Evolutionary conservation across 2,113 vertebrate genomes (phyloP).

Genomic region (Nettapus auritus): DNA sequence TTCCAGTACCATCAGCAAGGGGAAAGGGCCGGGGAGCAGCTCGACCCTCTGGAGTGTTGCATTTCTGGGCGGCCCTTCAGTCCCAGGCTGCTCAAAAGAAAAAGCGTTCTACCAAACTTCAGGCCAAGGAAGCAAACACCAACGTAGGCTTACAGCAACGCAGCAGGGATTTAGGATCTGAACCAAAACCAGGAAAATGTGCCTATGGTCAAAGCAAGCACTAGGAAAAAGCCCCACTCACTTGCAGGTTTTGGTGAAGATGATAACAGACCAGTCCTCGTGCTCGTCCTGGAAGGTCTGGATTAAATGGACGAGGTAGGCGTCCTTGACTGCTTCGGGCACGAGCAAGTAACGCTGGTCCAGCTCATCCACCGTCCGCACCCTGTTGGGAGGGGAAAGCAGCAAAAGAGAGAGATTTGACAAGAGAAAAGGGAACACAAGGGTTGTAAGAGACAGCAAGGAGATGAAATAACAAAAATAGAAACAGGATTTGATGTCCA

Average conservation of each 20-base stretch:
- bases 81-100: background rate
- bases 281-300: conserved; percentile 92
- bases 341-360: conserved; percentile 92
- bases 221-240: conserved; percentile 36
- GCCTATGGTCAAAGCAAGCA: fast-evolving
- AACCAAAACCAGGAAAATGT: fast-evolving
- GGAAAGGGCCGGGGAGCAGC: background rate
- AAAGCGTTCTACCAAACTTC: background rate
- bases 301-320: conserved; percentile 91
- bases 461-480: fast-evolving
- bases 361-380: conserved; percentile 87
- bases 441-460: fast-evolving
- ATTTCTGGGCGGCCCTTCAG: background rate
- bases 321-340: conserved; percentile 91
- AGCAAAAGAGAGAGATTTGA: fast-evolving
- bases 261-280: conserved; percentile 91
- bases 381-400: conserved; percentile 66
- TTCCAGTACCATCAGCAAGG: background rate
- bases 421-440: fast-evolving
- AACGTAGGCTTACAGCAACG: fast-evolving
- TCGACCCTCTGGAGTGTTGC: background rate
- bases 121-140: background rate
- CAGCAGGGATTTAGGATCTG: fast-evolving
- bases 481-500: fast-evolving
- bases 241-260: conserved; percentile 99